These are phyloP conservation scores for Drosophila varians DNA, from an alignment of 1,140 invertebrate species.

Conservation along the genomic window DNA sequence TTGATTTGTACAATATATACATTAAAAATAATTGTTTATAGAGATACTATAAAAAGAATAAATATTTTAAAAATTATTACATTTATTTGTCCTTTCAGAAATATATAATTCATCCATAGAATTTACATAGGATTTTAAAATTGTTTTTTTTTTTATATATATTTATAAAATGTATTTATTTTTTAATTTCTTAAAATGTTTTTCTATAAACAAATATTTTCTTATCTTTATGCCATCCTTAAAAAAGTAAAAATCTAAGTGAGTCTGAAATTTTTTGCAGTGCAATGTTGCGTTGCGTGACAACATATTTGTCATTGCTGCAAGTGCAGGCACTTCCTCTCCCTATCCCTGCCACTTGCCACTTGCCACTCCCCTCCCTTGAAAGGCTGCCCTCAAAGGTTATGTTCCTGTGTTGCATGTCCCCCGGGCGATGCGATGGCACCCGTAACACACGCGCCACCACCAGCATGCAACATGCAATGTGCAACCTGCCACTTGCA, in stretches of 20 bases:
- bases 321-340: conserved; percentile 27
- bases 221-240: no score
- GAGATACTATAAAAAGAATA: no score
- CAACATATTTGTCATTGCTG: conserved; percentile 73
- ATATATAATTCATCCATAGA: no score
- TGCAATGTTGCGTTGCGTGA: conserved; percentile 52
- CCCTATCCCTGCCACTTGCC: conserved; percentile 24
- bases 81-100: no score
- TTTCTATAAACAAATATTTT: no score
- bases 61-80: no score
- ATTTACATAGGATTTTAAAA: no score
- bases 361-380: neutral
- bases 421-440: conserved; percentile 20
- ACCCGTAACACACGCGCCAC: conserved; percentile 54
- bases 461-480: conserved; percentile 30
- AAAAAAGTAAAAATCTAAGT: no score
- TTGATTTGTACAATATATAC: no score
- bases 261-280: conserved; percentile 17
- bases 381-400: conserved; percentile 64
- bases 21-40: no score
- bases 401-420: conserved; percentile 72
- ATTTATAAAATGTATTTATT: no score
- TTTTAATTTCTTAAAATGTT: no score
- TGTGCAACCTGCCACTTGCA: conserved; percentile 20
- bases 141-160: neutral